A percentile compares a stretch with the other conserved stretches of the same genome.
Conservation (phyloP, 2,888 invertebrate genomes). For the Pinctada fucata region DNA sequence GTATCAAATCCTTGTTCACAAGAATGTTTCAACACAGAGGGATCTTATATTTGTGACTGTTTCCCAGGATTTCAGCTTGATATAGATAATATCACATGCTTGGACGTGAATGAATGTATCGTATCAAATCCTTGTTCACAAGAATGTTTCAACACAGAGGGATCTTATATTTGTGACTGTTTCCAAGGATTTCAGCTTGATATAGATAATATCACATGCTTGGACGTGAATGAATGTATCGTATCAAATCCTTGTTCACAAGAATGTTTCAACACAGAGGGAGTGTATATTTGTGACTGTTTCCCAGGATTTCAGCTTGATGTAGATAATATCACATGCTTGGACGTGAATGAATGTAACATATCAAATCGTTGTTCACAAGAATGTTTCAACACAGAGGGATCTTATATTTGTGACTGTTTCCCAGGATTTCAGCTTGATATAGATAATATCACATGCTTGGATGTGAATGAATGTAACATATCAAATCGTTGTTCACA, state of each 20-base stretch:
- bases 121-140: constrained; percentile 1
- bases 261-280: constrained; percentile 10
- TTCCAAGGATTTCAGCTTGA: constrained; percentile 1
- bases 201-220: constrained; percentile 14
- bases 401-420: not conserved
- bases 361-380: no score
- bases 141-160: constrained; percentile 15
- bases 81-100: not conserved
- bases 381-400: constrained; percentile 12
- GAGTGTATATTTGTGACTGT: constrained; percentile 13
- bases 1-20: not conserved
- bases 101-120: no score
- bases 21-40: not conserved
- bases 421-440: not conserved
- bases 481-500: no score
- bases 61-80: not conserved
- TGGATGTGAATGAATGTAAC: no score
- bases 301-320: not conserved
- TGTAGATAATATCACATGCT: constrained; percentile 10
- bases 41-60: not conserved
- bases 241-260: constrained; percentile 11
- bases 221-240: constrained; percentile 28
- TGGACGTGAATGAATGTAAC: constrained; percentile 21
- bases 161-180: constrained; percentile 15
- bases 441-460: not conserved